phyloP scores from a whole-genome alignment of 2,113 vertebrate genomes.

The Aviceda subcristata region DNA sequence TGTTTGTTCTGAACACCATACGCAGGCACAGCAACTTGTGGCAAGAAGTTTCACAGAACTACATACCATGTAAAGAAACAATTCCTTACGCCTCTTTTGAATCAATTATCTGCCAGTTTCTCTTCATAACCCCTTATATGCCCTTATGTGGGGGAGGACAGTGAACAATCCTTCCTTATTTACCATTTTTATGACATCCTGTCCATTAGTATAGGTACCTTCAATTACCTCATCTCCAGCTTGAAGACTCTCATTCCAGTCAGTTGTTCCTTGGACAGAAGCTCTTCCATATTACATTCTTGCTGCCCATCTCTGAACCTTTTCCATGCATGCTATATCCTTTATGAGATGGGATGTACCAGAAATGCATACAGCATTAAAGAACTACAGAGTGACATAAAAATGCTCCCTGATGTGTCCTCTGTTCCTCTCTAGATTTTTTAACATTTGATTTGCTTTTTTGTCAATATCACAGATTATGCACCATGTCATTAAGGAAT shows the following conservation, averaged over 20 bases:
- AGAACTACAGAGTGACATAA: not conserved
- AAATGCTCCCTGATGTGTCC: not conserved
- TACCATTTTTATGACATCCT: not conserved
- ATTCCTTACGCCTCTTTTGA: not conserved
- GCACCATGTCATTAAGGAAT: not conserved
- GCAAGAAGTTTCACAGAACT: not conserved
- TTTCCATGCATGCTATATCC: not conserved
- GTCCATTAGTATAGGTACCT: not conserved
- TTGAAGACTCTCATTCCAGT: not conserved
- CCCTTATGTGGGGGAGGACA: not conserved
- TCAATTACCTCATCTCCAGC: not conserved
- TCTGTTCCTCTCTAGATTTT: not conserved
- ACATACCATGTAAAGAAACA: not conserved
- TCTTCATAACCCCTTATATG: not conserved
- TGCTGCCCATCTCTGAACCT: not conserved
- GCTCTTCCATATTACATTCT: not conserved
- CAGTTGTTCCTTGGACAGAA: not conserved
- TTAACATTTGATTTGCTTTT: not conserved
- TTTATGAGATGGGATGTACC: not conserved
- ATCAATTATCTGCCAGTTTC: not conserved
- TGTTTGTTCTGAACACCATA: not conserved
- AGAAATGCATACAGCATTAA: not conserved
- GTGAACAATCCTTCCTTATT: not conserved
- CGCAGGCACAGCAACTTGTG: not conserved
- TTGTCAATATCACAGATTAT: not conserved